Evolutionary conservation across 64 coral and sea anemone genomes (phyloP).

Genomic region (Pocillopora verrucosa): DNA sequence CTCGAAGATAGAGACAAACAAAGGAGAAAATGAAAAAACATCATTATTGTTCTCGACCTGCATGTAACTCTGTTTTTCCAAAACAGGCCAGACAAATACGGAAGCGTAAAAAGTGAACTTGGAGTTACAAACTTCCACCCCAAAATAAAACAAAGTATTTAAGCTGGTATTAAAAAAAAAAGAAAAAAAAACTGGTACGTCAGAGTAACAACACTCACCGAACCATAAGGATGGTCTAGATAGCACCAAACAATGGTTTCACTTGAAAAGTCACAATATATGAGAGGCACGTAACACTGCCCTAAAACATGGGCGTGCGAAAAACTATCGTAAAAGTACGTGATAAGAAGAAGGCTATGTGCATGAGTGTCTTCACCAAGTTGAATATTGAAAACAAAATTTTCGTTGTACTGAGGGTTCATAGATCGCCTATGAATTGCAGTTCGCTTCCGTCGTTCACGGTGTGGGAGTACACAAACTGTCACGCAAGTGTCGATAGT

Average conservation of each 20-base stretch:
- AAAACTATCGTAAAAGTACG: slow-evolving; percentile 76
- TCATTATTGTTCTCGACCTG: too few species aligned
- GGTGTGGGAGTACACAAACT: slow-evolving; percentile 78
- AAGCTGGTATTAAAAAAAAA: too few species aligned
- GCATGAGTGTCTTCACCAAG: slow-evolving; percentile 72
- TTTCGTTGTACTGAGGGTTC: slow-evolving; percentile 84
- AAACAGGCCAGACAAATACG: too few species aligned
- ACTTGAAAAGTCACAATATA: slow-evolving; percentile 75
- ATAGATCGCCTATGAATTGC: slow-evolving; percentile 80
- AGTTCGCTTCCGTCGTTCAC: slow-evolving; percentile 71
- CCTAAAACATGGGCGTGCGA: slow-evolving; percentile 86
- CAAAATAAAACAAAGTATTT: background rate
- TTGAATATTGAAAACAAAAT: slow-evolving; percentile 77
- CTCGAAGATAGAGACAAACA: too few species aligned
- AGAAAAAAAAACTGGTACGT: background rate
- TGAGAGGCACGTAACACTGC: slow-evolving; percentile 72
- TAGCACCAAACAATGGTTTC: slow-evolving; percentile 72
- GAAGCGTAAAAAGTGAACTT: background rate
- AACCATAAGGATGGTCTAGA: slow-evolving; percentile 57
- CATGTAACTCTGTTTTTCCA: too few species aligned
- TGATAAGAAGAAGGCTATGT: slow-evolving; percentile 58
- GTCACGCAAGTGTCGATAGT: slow-evolving; percentile 90
- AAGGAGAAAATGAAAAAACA: too few species aligned
- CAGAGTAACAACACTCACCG: background rate
- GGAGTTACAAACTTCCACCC: background rate